Conservation (phyloP, 2,888 invertebrate genomes). For the Lissocephala sabroskyi region DNA sequence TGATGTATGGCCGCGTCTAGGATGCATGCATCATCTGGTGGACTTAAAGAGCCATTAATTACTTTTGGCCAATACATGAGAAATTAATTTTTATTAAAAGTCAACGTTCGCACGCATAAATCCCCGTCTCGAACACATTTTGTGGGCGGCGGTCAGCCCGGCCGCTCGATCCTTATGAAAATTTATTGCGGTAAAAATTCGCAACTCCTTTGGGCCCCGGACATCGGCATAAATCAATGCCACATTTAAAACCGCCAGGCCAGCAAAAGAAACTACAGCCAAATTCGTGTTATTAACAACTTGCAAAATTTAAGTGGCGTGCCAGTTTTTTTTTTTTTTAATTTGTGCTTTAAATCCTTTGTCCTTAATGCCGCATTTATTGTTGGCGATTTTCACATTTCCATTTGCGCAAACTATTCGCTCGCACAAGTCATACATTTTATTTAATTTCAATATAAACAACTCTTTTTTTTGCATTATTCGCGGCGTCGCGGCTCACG, state of each 20-base stretch:
- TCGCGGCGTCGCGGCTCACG: slow-evolving; percentile 25
- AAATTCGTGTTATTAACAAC: slow-evolving; percentile 39
- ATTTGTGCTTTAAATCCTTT: neutral
- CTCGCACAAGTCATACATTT: slow-evolving; percentile 18
- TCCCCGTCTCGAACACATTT: slow-evolving; percentile 43
- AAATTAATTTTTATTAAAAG: slow-evolving; percentile 63
- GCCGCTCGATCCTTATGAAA: slow-evolving; percentile 41
- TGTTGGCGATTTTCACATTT: too few species aligned
- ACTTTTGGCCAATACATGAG: slow-evolving; percentile 61
- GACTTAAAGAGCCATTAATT: slow-evolving; percentile 56
- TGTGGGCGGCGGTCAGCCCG: slow-evolving; percentile 20
- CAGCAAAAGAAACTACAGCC: slow-evolving; percentile 18
- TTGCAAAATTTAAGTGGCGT: slow-evolving; percentile 51
- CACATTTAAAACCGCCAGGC: slow-evolving; percentile 59
- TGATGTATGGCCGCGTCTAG: neutral
- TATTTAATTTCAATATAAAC: slow-evolving; percentile 26
- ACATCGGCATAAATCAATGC: slow-evolving; percentile 45
- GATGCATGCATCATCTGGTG: slow-evolving; percentile 46
- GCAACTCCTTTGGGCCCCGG: slow-evolving; percentile 26
- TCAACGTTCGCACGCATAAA: slow-evolving; percentile 56
- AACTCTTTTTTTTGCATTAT: slow-evolving; percentile 15
- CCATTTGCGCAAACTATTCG: slow-evolving; percentile 3
- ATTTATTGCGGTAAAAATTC: slow-evolving; percentile 49
- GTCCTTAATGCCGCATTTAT: too few species aligned
- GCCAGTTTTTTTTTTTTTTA: slow-evolving; percentile 15